Evolutionary conservation across 1,140 invertebrate genomes (phyloP), one percentile per base, ranked within the genome.

Genomic region (Brachionus paranguensis): DNA sequence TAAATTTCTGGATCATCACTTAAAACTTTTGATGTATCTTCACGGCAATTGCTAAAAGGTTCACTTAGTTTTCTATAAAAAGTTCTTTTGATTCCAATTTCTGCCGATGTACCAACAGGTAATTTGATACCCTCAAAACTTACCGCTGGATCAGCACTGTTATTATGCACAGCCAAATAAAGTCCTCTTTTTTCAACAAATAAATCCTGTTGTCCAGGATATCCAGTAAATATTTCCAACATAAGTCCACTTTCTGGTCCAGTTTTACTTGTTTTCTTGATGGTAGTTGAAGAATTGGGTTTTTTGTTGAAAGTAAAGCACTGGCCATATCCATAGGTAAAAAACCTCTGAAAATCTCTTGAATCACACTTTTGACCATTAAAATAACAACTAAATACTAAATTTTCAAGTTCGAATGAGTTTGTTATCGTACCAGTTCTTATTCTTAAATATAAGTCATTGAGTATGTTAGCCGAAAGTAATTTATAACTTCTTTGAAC

Each of bases 181-280:
- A 81, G 3, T 4, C 78, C 78, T 47, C 41, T 41, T 68, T 43
- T 81, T 41, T 64, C 53, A 5, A 29, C 29, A 29, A 29, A 81
- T 1, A 37, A 60, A 68, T 81, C 78, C 41, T 81, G 78, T 11
- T n/a, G 3, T 27, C 53, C 78, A n/a, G 50, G 50, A 55, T 29
- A 4, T 5, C 76, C 76, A n/a, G 64, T 60, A 41, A 64, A 81
- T 14, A 81, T n/a, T 68, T 81, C 78, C 12, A 81, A 7, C n/a
- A 37, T n/a, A 12, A 81, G 78, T 10, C 78, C 78, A 81, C 64
- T 81, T 12, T 20, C 20, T 20, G 78, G 27, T 20, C 78, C 78
- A 33, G 53, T 68, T 60, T 64, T 60, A 68, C 78, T 81, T 47
- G 78, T 81, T 68, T 17, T 24, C 29, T 64, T 81, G 1, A 81